These are phyloP conservation scores for Hippocampus mohnikei DNA, from an alignment of 2,113 vertebrate species.

Conservation along the genomic window DNA sequence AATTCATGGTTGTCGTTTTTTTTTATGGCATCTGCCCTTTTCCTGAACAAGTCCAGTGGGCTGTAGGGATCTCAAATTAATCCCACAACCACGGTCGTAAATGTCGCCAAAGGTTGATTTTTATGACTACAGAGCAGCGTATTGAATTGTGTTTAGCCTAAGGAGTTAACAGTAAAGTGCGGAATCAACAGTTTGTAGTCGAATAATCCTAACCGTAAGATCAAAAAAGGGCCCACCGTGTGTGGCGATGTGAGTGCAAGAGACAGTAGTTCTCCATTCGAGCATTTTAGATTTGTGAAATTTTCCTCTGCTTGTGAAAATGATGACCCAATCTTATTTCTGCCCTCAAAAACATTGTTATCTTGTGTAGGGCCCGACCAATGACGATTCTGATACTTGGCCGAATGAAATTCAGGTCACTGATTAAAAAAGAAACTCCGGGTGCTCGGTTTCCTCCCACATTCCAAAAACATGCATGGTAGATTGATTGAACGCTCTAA, in stretches of 20 bases:
- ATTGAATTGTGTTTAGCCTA: conserved; percentile 13
- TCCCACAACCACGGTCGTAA: conserved; percentile 11
- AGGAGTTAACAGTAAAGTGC: conserved; percentile 15
- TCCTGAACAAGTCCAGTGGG: conserved; percentile 1
- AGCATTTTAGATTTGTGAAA: background rate
- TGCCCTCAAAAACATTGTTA: conserved; percentile 2
- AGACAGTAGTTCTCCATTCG: conserved; percentile 3
- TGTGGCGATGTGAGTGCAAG: conserved; percentile 11
- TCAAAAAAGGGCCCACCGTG: background rate
- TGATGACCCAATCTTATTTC: conserved; percentile 5
- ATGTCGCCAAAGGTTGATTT: conserved; percentile 22
- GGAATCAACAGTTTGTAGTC: conserved; percentile 4
- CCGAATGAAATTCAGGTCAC: too few relatives aligned
- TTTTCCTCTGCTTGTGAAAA: background rate
- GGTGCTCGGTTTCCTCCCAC: too few relatives aligned
- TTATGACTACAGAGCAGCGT: conserved; percentile 12
- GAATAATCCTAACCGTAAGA: background rate
- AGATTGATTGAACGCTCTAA: too few relatives aligned
- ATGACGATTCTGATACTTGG: too few relatives aligned
- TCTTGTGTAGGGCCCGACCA: too few relatives aligned
- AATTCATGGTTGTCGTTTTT: conserved; percentile 10
- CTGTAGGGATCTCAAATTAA: conserved; percentile 7
- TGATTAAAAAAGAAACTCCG: too few relatives aligned
- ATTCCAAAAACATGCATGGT: too few relatives aligned
- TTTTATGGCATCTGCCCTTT: conserved; percentile 9